Evolutionary conservation across 2,113 vertebrate genomes (phyloP).

Genomic region (Zapornia atra): DNA sequence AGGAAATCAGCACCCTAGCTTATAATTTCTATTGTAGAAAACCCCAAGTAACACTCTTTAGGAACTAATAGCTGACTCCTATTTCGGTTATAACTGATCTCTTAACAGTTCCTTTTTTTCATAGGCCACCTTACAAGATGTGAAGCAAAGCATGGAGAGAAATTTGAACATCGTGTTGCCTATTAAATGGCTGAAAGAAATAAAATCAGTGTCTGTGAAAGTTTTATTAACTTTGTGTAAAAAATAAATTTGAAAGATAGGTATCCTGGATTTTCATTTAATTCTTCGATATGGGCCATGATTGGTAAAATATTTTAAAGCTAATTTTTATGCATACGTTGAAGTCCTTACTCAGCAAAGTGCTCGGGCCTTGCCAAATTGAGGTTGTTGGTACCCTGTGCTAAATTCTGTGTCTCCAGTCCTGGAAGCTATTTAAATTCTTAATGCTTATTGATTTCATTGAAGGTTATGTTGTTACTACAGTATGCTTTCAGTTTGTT

Average conservation of each 20-base stretch:
- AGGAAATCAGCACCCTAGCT: not conserved
- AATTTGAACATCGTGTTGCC: not conserved
- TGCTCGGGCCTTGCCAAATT: not conserved
- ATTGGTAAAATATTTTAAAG: not conserved
- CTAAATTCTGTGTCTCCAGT: not conserved
- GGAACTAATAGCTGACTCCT: not conserved
- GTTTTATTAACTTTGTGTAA: not conserved
- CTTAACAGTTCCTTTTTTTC: not conserved
- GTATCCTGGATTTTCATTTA: not conserved
- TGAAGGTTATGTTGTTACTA: not conserved
- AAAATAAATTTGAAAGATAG: not conserved
- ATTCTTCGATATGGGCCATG: not conserved
- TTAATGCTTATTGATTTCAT: not conserved
- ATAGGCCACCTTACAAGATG: not conserved
- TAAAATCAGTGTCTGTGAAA: not conserved
- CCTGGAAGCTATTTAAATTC: not conserved
- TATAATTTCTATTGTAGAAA: not conserved
- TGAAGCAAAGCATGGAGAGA: not conserved
- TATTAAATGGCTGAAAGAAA: not conserved
- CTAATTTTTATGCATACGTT: not conserved
- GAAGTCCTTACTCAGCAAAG: not conserved
- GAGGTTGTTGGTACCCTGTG: not conserved
- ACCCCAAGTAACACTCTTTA: accelerated
- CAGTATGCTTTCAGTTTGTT: not conserved
- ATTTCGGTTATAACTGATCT: not conserved